Conservation (phyloP, 1,140 invertebrate genomes). For the Drosophila nigromelanica region DNA sequence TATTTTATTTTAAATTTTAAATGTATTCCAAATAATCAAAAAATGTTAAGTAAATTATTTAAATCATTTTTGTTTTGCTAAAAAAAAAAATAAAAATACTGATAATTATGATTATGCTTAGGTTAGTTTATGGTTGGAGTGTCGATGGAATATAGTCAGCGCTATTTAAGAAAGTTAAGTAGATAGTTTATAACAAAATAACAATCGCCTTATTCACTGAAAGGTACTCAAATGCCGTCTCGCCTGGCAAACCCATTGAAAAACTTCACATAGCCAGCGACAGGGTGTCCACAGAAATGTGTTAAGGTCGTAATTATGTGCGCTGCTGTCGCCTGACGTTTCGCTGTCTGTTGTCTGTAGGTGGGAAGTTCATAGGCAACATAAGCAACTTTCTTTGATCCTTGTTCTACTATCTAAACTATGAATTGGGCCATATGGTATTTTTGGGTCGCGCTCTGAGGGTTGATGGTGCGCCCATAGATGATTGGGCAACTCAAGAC, state of each 20-base stretch:
- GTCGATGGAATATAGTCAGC: too few species aligned
- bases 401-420: constrained; percentile 33
- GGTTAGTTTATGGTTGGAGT: too few species aligned
- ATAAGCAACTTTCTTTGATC: constrained; percentile 68
- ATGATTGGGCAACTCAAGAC: constrained; percentile 28
- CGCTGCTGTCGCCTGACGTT: constrained; percentile 35
- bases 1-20: too few species aligned
- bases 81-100: too few species aligned
- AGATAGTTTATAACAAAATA: too few species aligned
- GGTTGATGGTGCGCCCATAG: constrained; percentile 53
- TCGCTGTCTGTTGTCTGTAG: constrained; percentile 39
- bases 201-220: too few species aligned
- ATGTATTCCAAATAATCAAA: too few species aligned
- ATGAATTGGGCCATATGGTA: constrained; percentile 62
- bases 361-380: constrained; percentile 52
- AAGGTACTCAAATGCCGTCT: too few species aligned
- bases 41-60: too few species aligned
- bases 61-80: too few species aligned
- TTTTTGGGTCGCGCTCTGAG: constrained; percentile 30
- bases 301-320: constrained; percentile 74
- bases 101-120: too few species aligned
- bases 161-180: too few species aligned
- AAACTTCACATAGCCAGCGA: constrained; percentile 1
- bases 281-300: constrained; percentile 35
- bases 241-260: constrained; percentile 15